Base-by-base conservation (phyloP, 2,113 vertebrate genomes). In the Corythoichthys intestinalis region DNA sequence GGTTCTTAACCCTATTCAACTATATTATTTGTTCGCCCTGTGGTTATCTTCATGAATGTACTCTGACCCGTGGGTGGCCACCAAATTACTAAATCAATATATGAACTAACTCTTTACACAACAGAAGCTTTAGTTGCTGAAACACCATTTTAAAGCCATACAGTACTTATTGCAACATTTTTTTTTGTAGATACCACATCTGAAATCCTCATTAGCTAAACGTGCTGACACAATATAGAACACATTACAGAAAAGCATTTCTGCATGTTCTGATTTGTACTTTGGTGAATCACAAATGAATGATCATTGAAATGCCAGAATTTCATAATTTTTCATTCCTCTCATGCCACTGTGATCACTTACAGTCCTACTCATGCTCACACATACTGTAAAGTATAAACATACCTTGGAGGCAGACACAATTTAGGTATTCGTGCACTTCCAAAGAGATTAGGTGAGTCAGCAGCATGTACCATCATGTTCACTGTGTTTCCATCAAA, bases 381-480 rank as follows among this genome's bases (percentile, higher is more conserved):
- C 67, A 67, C 57, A 20, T 41, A 75, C 64, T 34, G 65, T 44
- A 56, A 58, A 60, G 64, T 28, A 10, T 41, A 48, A 77, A 69
- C 87, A 85, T 83, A 80, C 82, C 86, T 81, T 48, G 15, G 68
- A 57, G 75, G 76, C 78, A 68, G 85, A 65, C 39, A 17, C 1
- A 52, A 53, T 8, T 5, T 6, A 7, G 65, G 69, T 8, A 50
- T 62, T 62, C 39, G 3, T 46, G 54, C 60, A 59, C 34, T 60
- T 56, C 50, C 73, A 74, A 44, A 70, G 60, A 76, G 79, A 86
- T 89, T 86, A 86, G 44, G 65, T 91, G 85, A 90, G 88, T 92
- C 90, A 91, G 65, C 76, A 83, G 69, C 91, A 83, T 85, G 91
- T 86, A 79, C 80, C 63, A 72, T 91, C 91, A 88, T 78, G 90